Evolutionary conservation across 2,113 vertebrate genomes (phyloP).

Genomic region (Nasalis larvatus): DNA sequence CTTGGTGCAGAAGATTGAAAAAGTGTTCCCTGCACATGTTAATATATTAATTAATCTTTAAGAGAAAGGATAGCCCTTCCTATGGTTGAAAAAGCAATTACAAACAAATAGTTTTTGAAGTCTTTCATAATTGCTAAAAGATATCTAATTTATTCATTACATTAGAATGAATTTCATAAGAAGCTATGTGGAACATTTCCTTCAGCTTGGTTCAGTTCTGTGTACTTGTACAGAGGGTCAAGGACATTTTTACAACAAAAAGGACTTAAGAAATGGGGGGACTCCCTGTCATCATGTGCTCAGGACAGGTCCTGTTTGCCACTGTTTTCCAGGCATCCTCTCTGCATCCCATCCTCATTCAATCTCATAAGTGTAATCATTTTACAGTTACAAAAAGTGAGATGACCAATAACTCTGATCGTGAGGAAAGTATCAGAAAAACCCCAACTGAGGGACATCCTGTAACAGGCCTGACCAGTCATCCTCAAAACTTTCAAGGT

Average conservation of each 20-base stretch:
- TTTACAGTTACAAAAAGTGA: not conserved
- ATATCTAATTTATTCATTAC: not conserved
- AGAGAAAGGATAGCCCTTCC: not conserved
- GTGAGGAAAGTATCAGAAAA: not conserved
- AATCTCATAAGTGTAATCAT: too few species aligned
- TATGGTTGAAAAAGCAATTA: not conserved
- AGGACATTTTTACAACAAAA: not conserved
- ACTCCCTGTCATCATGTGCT: not conserved
- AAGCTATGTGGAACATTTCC: not conserved
- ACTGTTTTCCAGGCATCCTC: not conserved
- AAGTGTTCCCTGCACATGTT: not conserved
- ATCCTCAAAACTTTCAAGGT: not conserved
- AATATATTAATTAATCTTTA: not conserved
- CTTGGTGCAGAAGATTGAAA: not conserved
- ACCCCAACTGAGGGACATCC: accelerated
- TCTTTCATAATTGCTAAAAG: not conserved
- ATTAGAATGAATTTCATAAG: not conserved
- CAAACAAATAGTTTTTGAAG: not conserved
- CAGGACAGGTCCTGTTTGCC: too few species aligned
- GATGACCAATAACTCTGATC: not conserved
- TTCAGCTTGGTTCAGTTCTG: not conserved
- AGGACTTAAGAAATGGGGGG: not conserved
- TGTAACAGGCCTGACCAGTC: accelerated
- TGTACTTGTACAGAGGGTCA: not conserved
- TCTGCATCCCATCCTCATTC: too few species aligned